These are phyloP conservation scores for Allolobophora icterica DNA, from an alignment of 2,888 invertebrate genomes.

Conservation along the genomic window DNA sequence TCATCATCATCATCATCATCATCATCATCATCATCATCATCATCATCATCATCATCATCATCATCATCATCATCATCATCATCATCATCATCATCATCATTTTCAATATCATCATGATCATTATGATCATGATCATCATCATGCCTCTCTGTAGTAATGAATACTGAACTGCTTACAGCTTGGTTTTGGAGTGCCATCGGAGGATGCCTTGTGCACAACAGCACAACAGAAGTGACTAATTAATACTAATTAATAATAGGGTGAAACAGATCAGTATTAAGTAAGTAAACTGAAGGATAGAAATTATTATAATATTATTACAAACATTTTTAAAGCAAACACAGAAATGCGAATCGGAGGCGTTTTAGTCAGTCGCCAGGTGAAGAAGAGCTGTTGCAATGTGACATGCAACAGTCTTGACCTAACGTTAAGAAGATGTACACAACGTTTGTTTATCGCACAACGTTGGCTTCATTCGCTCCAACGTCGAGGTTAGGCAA, in stretches of 20 bases:
- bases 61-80: conserved; percentile 37
- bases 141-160: too few species aligned
- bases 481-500: neutral
- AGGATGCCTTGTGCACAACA: too few species aligned
- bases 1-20: conserved; percentile 36
- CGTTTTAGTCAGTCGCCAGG: too few species aligned
- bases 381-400: too few species aligned
- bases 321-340: too few species aligned
- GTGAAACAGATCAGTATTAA: neutral
- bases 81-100: conserved; percentile 33
- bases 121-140: neutral
- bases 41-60: conserved; percentile 38
- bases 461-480: neutral
- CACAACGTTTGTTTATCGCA: neutral
- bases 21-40: conserved; percentile 24
- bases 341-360: too few species aligned
- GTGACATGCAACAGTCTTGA: neutral
- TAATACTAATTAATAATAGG: too few species aligned
- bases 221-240: too few species aligned
- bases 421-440: neutral
- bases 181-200: too few species aligned
- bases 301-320: too few species aligned
- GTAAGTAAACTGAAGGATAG: neutral
- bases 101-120: conserved; percentile 30
- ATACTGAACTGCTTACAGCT: too few species aligned